Evolutionary conservation across 23 tunicate species (phyloP).

Genomic region (Ascidia mentula): DNA sequence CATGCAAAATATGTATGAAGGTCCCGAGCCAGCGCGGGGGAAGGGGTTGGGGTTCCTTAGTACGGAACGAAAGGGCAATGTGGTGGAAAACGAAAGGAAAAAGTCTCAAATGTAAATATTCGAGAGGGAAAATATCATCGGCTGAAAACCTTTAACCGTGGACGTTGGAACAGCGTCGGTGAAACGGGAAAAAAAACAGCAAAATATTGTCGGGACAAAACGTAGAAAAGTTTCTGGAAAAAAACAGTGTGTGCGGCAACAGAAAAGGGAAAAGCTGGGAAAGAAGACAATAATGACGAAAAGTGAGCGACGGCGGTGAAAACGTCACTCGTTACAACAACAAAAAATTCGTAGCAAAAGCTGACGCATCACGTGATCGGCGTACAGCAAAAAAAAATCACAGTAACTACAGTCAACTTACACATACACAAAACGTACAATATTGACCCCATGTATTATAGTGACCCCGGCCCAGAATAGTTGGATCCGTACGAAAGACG

Average conservation of each 20-base stretch:
- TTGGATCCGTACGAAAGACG: background rate
- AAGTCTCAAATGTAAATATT: no score
- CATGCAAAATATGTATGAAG: background rate
- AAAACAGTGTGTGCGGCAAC: background rate
- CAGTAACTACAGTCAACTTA: constrained; percentile 9
- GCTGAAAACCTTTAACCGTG: no score
- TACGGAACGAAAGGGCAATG: background rate
- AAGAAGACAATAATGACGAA: background rate
- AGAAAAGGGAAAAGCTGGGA: background rate
- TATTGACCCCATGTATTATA: background rate
- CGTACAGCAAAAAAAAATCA: constrained; percentile 3
- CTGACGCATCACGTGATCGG: background rate
- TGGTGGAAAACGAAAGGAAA: background rate
- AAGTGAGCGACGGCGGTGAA: background rate
- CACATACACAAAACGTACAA: background rate
- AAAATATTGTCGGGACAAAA: background rate
- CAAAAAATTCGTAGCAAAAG: constrained; percentile 1
- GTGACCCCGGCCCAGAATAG: background rate
- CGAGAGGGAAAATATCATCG: no score
- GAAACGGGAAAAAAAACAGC: background rate
- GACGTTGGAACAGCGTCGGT: background rate
- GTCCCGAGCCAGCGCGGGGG: background rate
- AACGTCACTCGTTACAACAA: no score
- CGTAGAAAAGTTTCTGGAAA: background rate
- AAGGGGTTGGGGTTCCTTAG: background rate